Evolutionary conservation across 2,113 vertebrate genomes (phyloP).

Genomic region (Syrrhaptes paradoxus): DNA sequence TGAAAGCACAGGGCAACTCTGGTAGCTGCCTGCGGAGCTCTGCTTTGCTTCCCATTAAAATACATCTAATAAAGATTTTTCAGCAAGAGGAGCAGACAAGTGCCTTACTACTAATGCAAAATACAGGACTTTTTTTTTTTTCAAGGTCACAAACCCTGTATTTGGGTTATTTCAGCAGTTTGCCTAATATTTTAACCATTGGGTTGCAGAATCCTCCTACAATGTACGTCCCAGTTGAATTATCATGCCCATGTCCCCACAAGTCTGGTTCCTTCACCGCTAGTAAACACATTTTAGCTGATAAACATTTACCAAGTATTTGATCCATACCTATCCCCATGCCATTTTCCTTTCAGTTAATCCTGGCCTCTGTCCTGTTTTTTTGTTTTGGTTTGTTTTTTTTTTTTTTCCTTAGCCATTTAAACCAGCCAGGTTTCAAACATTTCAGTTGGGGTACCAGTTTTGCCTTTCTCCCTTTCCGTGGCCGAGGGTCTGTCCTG

Average conservation of each 20-base stretch:
- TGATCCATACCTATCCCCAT: not conserved
- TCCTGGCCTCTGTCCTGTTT: not conserved
- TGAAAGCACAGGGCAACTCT: accelerated
- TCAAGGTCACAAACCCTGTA: not conserved
- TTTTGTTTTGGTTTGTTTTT: too few relatives aligned
- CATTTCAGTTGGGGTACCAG: not conserved
- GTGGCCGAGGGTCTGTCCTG: not conserved
- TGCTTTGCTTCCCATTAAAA: not conserved
- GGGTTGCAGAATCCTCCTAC: not conserved
- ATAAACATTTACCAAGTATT: not conserved
- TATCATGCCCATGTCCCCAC: accelerated
- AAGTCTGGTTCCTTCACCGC: not conserved
- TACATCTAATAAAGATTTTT: not conserved
- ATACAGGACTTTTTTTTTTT: not conserved
- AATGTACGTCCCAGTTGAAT: accelerated
- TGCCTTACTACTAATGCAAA: not conserved
- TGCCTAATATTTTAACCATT: not conserved
- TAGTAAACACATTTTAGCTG: not conserved
- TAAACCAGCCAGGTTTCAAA: not conserved
- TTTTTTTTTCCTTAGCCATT: not conserved
- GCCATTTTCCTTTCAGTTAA: not conserved
- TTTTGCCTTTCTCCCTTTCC: not conserved
- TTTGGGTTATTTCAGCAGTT: not conserved
- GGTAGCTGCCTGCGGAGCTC: not conserved
- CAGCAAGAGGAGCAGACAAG: not conserved